phyloP scores from a whole-genome alignment of 2,797 vertebrate genomes.

The Tamandua tetradactyla region DNA sequence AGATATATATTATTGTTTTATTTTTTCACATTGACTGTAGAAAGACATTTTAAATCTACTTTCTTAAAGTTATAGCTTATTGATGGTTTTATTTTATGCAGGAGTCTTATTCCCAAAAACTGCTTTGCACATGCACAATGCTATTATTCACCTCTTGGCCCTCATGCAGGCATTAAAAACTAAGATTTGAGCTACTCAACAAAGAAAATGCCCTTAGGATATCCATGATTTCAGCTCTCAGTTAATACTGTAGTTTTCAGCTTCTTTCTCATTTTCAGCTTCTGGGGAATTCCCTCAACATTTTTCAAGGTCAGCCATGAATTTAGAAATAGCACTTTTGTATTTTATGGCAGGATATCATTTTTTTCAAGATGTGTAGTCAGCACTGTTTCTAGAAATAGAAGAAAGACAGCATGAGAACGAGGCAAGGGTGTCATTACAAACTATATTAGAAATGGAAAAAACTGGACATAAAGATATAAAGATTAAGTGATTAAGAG shows the following conservation, averaged over 20 bases:
- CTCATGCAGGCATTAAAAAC: background rate
- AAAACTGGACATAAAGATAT: background rate
- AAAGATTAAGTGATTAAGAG: background rate
- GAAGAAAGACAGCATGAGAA: background rate
- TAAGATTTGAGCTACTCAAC: background rate
- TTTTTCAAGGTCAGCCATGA: slow-evolving; percentile 50
- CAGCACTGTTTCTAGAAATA: slow-evolving; percentile 56
- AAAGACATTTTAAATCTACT: background rate
- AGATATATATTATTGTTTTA: background rate
- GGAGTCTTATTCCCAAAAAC: background rate
- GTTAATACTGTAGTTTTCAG: slow-evolving; percentile 28
- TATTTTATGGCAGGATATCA: background rate
- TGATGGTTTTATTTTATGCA: background rate
- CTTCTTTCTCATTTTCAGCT: slow-evolving; percentile 49
- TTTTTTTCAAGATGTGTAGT: background rate
- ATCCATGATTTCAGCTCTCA: background rate
- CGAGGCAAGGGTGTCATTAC: background rate
- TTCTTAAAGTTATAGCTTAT: background rate
- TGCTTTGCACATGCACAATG: background rate
- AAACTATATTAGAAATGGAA: background rate
- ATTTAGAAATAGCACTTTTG: slow-evolving; percentile 37
- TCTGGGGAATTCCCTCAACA: slow-evolving; percentile 54
- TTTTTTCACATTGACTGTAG: background rate
- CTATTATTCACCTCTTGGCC: background rate
- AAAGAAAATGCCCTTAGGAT: background rate